Percentiles rank a stretch among this genome's conserved stretches.
Evolutionary conservation across 2,797 vertebrate species (phyloP).

Genomic region (Sciurus carolinensis): DNA sequence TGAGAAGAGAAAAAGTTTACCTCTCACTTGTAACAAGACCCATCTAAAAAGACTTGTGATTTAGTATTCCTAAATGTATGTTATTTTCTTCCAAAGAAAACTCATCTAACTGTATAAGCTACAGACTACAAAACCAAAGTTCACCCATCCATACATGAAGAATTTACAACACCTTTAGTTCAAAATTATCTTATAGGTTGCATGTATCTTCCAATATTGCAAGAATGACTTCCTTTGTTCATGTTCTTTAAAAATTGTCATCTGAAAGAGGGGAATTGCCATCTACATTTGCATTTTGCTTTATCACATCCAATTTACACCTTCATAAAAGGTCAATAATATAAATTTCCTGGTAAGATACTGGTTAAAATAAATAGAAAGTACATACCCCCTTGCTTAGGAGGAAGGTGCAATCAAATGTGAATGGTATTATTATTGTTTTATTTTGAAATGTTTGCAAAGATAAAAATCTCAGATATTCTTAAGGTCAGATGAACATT

Average conservation of each 20-base stretch:
- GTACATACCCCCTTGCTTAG: background rate
- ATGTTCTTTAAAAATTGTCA: background rate
- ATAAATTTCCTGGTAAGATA: background rate
- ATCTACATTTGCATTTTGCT: background rate
- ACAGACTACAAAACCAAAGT: background rate
- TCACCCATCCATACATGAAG: background rate
- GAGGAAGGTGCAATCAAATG: background rate
- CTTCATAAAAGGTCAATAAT: background rate
- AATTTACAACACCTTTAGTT: background rate
- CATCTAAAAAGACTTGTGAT: too few species aligned
- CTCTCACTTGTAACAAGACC: background rate
- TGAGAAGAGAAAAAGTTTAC: background rate
- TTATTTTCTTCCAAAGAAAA: background rate
- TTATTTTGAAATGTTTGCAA: conserved; percentile 11
- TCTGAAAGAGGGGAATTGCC: background rate
- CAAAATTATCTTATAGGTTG: background rate
- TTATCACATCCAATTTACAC: background rate
- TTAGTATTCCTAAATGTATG: background rate
- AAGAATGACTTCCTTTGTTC: background rate
- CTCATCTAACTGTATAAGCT: background rate
- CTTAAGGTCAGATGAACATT: background rate
- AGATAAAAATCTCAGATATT: conserved; percentile 9
- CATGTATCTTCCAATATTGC: background rate
- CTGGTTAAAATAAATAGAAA: conserved; percentile 17
- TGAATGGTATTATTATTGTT: background rate